Conservation (phyloP, 1,140 invertebrate genomes). For the Dryas iulia region DNA sequence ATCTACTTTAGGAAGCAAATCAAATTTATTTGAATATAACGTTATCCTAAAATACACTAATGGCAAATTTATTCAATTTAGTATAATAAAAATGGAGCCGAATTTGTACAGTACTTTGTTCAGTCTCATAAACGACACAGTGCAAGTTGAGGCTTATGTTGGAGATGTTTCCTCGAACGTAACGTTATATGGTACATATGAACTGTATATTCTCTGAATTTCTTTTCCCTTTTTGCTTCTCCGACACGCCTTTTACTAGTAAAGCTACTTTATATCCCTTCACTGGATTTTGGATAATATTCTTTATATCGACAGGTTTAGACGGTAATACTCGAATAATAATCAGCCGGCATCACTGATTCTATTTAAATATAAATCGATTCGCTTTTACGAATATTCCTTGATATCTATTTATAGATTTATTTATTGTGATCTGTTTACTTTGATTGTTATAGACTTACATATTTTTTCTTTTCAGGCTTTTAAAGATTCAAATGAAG, state of each 20-base stretch:
- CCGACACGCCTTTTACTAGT: constrained; percentile 56
- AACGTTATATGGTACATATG: constrained; percentile 43
- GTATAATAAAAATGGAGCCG: not conserved
- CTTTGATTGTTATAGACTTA: not conserved
- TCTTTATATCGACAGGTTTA: constrained; percentile 23
- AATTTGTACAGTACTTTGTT: not conserved
- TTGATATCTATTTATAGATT: not conserved
- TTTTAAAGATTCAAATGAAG: not conserved
- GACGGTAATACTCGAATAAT: constrained; percentile 3
- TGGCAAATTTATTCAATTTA: not conserved
- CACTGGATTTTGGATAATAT: constrained; percentile 40
- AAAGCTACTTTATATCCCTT: constrained; percentile 41
- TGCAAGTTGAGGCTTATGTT: constrained; percentile 10
- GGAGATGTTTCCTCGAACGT: constrained; percentile 22
- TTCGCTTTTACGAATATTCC: not conserved
- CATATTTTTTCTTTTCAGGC: not conserved
- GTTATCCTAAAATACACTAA: not conserved
- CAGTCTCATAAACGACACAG: not conserved
- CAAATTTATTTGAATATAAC: not conserved
- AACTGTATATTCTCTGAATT: constrained; percentile 38
- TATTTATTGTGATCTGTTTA: not conserved
- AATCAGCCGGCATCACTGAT: constrained; percentile 20
- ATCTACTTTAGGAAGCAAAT: not conserved
- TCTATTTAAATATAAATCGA: constrained; percentile 21
- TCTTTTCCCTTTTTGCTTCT: constrained; percentile 35